These are phyloP conservation scores for Sparidentex hasta DNA, from an alignment of 2,797 vertebrate species.

Conservation along the genomic window DNA sequence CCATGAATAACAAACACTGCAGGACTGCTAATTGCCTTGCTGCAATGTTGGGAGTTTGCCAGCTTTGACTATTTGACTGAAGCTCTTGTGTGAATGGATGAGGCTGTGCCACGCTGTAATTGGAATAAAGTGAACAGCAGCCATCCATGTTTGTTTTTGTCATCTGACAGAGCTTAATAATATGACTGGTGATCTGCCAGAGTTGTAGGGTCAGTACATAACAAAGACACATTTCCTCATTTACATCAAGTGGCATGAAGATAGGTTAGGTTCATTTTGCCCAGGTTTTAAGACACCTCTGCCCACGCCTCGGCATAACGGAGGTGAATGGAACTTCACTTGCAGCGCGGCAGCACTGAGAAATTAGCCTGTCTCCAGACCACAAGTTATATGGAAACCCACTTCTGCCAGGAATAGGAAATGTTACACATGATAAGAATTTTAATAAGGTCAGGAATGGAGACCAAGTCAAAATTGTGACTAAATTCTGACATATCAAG, in stretches of 20 bases:
- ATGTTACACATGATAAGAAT: neutral
- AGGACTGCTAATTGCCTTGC: conserved; percentile 97
- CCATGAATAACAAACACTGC: conserved; percentile 99
- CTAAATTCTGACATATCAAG: too few species aligned
- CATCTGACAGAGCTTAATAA: conserved; percentile 92
- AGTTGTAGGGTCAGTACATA: conserved; percentile 3
- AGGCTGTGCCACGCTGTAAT: conserved; percentile 94
- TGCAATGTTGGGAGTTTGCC: conserved; percentile 97
- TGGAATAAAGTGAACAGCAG: conserved; percentile 95
- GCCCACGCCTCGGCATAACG: neutral
- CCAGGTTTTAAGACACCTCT: neutral
- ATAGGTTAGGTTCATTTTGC: neutral
- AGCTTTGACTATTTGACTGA: conserved; percentile 95
- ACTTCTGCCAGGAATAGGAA: neutral
- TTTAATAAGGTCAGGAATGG: neutral
- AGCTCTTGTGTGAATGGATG: conserved; percentile 95
- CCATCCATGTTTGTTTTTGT: conserved; percentile 91
- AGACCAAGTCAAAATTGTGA: neutral
- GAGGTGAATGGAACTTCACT: neutral
- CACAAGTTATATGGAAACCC: neutral
- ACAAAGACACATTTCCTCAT: neutral
- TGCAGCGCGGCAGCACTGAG: neutral
- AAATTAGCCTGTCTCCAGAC: neutral
- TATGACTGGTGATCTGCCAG: conserved; percentile 89
- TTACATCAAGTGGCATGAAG: neutral